Base-by-base conservation (phyloP, 2,113 vertebrate genomes). In the Crotophaga sulcirostris region DNA sequence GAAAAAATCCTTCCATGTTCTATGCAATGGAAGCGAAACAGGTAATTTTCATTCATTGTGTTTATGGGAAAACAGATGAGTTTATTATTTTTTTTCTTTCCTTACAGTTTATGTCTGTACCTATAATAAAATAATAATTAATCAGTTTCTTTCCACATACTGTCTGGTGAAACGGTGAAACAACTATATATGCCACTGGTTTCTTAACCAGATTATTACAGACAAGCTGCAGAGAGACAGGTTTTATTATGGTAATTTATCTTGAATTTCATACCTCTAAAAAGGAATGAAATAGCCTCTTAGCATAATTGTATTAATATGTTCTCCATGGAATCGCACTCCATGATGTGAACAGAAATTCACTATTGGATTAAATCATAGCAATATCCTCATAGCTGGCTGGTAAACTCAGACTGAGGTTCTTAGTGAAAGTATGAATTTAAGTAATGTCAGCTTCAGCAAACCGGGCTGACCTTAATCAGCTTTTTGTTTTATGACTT, bases 181-280 rank as follows among this genome's bases (percentile, higher is more conserved):
- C 72, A 91, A 68, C 52, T 90, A 52, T 17, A 34, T 68, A 49
- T 58, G 45, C 5, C 18, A 29, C 24, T 90, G 33, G 11, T 91
- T 90, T 91, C 51, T 83, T 91, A 92, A 91, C 33, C 25, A 73
- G 68, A 60, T 92, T 92, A 80, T 88, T 84, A 80, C 38, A n/a
- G 52, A 62, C n/a, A 91, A 66, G 58, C 60, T 92, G 28, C 44
- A 86, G 49, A 92, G 56, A 93, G 42, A 5, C 16, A 78, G 42
- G 6, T 91, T 94, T 90, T 92, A 81, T 81, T 97, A 70, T 14
- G 73, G 31, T 72, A 87, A 86, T 87, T 92, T 69, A 21, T 94
- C 25, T 84, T 86, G n/a, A 64, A 84, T 86, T 94, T 77, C 38
- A n/a, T 93, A 88, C 16, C 51, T 91, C 55, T 17, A 69, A 84